Base-by-base conservation (phyloP, 2,888 invertebrate species). In the Melinaea marsaeus region DNA sequence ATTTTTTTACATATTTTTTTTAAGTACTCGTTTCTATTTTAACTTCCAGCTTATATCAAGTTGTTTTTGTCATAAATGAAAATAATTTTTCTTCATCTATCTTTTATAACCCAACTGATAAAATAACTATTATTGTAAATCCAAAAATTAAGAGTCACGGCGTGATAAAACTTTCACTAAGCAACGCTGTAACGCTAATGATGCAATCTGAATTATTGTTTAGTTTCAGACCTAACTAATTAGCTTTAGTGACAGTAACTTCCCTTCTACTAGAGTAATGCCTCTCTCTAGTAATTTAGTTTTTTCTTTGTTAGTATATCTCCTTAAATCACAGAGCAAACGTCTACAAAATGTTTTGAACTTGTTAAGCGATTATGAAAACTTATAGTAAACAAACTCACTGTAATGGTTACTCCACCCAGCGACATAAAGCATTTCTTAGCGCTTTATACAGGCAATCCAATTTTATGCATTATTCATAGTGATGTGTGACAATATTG, bases 151-250 rank as follows among this genome's bases (percentile, higher is more conserved):
- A 22, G 22, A 22, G 22, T 22, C 22, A 22, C 22, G 22, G 22
- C 22, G 22, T 22, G 1, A 64, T 54, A 71, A 69, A 67, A 70
- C 65, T 70, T 68, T 72, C 67, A 71, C 67, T 70, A 71, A 70
- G 67, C 61, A 63, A 60, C 69, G 70, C 71, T 69, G 65, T 66
- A 65, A 64, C 65, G 67, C 22, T 73, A 69, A 71, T 71, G 73
- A 64, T 72, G 74, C 78, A 74, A 76, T 76, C 75, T 77, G 80
- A 85, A 84, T 86, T 85, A 85, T 81, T 82, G 82, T 81, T 80
- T 80, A 84, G 85, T 85, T 84, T 79, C 77, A 77, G 75, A 76
- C 80, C 81, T 80, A 78, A 77, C 80, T 85, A 86, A 86, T 86
- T 85, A 84, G 79, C 75, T 84, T 80, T 81, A 81, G 80, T 82